A percentile compares a stretch with the other conserved stretches of the same genome.
Evolutionary conservation across 2,888 invertebrate genomes (phyloP).

Genomic region (Melinaea marsaeus): DNA sequence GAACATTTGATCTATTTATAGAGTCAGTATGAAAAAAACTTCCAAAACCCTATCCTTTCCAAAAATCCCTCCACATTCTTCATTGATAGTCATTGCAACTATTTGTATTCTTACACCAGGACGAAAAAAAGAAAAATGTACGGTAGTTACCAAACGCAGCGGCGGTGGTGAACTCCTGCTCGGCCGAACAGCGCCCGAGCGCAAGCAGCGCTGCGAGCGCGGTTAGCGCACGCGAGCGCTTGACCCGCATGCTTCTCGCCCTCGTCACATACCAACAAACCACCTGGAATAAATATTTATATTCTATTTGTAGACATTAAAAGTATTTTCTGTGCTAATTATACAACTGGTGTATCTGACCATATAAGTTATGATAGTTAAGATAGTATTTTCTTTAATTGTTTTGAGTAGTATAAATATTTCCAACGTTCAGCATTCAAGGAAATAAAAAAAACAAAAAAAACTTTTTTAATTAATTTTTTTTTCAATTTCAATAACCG

Average conservation of each 20-base stretch:
- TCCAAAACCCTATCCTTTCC: too few species aligned
- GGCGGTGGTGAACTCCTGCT: constrained; percentile 39
- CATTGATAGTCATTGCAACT: neutral
- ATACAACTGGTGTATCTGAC: neutral
- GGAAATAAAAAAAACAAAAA: too few species aligned
- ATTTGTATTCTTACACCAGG: neutral
- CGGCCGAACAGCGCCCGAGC: constrained; percentile 47
- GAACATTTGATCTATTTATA: too few species aligned
- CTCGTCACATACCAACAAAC: constrained; percentile 67
- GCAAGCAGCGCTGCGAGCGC: constrained; percentile 62
- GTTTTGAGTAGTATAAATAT: too few species aligned
- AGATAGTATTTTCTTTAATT: too few species aligned
- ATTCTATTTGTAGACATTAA: constrained; percentile 33
- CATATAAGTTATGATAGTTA: too few species aligned
- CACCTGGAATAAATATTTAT: constrained; percentile 44
- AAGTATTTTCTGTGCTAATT: constrained; percentile 5
- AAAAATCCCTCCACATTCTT: too few species aligned
- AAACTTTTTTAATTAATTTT: too few species aligned
- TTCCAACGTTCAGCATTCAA: too few species aligned
- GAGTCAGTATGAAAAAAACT: too few species aligned
- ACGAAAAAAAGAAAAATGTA: neutral
- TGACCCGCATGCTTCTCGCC: constrained; percentile 67
- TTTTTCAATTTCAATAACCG: too few species aligned
- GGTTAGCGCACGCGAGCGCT: constrained; percentile 58
- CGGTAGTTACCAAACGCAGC: constrained; percentile 38